These are phyloP conservation scores for Ariopsis seemanni DNA, from an alignment of 2,113 vertebrate species.

Conservation along the genomic window DNA sequence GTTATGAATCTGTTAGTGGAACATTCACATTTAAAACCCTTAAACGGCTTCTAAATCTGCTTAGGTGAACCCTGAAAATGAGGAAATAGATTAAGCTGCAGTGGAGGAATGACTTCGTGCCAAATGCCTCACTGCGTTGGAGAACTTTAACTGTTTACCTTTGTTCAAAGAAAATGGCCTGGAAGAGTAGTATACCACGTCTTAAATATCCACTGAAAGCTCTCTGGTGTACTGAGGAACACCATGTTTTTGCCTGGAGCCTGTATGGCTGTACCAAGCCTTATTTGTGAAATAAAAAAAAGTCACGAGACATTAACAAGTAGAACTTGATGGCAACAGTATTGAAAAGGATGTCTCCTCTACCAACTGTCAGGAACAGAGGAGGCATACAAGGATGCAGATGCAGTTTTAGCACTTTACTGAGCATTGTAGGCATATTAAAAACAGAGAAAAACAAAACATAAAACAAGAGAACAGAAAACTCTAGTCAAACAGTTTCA, in stretches of 20 bases:
- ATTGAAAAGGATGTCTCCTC: neutral
- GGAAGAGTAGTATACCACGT: neutral
- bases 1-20: constrained; percentile 1
- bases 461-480: too few relatives aligned
- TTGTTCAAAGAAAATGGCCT: neutral
- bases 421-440: too few relatives aligned
- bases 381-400: too few relatives aligned
- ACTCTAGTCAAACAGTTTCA: too few relatives aligned
- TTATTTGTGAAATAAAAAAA: neutral
- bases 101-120: neutral
- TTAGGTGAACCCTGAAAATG: neutral
- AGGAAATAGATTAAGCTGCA: constrained; percentile 4
- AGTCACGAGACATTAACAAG: neutral
- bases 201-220: neutral
- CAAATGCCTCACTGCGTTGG: neutral
- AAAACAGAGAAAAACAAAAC: too few relatives aligned
- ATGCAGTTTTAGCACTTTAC: too few relatives aligned
- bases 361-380: neutral
- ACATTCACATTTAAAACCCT: neutral
- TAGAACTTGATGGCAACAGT: neutral
- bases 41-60: neutral
- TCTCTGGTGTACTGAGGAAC: neutral
- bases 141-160: neutral
- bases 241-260: neutral
- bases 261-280: neutral